These are phyloP conservation scores for Scaptomyza reducta DNA, from an alignment of 2,888 invertebrate genomes.

Conservation along the genomic window DNA sequence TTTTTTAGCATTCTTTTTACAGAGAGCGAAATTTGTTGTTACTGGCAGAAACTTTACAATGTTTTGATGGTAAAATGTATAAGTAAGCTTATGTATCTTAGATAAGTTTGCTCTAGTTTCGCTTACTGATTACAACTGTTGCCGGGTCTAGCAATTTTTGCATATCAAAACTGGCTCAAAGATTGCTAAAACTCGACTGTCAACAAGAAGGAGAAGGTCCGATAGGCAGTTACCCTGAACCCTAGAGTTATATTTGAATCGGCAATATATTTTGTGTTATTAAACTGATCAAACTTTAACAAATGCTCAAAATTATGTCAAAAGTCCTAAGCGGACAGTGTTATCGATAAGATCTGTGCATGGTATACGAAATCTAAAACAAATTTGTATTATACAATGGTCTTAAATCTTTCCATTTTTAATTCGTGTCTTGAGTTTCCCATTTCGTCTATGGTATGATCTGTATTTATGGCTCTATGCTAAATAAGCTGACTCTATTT, in stretches of 20 bases:
- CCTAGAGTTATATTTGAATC: no score
- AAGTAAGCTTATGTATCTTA: constrained; percentile 22
- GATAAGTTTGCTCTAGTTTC: constrained; percentile 32
- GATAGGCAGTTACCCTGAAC: not conserved
- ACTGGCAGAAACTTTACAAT: constrained; percentile 8
- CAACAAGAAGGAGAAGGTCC: not conserved
- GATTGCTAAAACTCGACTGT: no score
- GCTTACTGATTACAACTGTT: not conserved
- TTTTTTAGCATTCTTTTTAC: constrained; percentile 1
- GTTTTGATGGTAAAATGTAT: constrained; percentile 2
- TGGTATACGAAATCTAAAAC: no score
- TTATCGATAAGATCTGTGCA: no score
- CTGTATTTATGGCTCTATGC: not conserved
- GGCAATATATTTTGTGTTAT: no score
- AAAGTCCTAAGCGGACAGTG: no score
- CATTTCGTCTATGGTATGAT: not conserved
- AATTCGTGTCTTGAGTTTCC: not conserved
- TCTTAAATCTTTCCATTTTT: not conserved
- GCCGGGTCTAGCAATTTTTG: constrained; percentile 1
- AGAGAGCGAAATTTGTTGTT: not conserved
- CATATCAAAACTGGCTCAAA: not conserved
- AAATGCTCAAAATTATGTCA: not conserved
- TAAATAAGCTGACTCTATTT: constrained; percentile 2
- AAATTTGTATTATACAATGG: no score
- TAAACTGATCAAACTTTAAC: no score